These are phyloP conservation scores for Myrmecobius fasciatus DNA, from an alignment of 2,113 vertebrate genomes.

Conservation along the genomic window DNA sequence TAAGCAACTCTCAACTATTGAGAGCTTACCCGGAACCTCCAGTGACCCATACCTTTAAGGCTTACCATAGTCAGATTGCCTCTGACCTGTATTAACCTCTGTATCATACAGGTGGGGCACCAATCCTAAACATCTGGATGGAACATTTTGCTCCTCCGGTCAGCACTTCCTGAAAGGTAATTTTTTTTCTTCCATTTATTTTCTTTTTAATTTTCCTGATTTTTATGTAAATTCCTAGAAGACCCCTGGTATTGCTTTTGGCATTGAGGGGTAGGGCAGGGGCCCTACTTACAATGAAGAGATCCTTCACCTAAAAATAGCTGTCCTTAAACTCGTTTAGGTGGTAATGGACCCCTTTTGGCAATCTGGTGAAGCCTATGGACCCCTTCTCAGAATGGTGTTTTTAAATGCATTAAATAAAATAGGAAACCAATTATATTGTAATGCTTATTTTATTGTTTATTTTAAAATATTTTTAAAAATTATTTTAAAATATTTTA, in stretches of 20 bases:
- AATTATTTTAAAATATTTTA: too few relatives aligned
- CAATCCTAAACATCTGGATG: not conserved
- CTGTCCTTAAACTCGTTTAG: not conserved
- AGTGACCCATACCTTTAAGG: not conserved
- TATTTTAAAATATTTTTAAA: too few relatives aligned
- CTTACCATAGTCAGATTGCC: not conserved
- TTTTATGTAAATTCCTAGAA: not conserved
- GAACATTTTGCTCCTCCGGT: not conserved
- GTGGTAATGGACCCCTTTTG: not conserved
- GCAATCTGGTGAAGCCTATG: not conserved
- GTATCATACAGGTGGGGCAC: not conserved
- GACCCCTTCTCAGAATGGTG: not conserved
- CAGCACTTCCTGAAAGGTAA: not conserved
- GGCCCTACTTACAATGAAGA: not conserved
- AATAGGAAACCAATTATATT: not conserved
- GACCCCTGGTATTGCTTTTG: not conserved
- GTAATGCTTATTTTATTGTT: not conserved
- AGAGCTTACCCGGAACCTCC: not conserved
- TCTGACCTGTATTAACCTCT: not conserved
- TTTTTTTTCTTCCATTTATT: not conserved
- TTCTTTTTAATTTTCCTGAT: not conserved
- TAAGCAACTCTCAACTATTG: not conserved
- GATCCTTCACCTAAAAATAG: not conserved
- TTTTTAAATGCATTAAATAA: not conserved
- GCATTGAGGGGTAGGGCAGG: not conserved